Percentiles rank a stretch among this genome's conserved stretches.
These are phyloP conservation scores for Xenopus laevis DNA, from an alignment of 2,113 vertebrate genomes.

Conservation along the genomic window DNA sequence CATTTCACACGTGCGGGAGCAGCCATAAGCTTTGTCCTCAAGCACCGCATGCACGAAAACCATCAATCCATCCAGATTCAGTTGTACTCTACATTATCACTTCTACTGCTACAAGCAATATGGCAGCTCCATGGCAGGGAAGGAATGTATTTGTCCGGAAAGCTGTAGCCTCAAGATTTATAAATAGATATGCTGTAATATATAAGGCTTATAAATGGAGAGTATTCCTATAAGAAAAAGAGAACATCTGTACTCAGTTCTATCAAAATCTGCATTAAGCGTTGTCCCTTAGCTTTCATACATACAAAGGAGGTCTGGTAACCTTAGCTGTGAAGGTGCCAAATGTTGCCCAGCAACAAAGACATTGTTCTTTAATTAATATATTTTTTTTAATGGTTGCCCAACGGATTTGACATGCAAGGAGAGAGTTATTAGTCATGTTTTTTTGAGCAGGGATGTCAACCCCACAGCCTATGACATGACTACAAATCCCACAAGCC, in stretches of 20 bases:
- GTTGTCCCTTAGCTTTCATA: not conserved
- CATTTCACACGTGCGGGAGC: no score
- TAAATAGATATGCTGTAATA: no score
- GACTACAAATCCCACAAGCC: not conserved
- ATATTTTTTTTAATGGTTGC: not conserved
- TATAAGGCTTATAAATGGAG: no score
- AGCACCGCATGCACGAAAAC: no score
- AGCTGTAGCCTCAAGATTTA: no score
- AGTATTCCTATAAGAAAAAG: not conserved
- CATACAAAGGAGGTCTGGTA: not conserved
- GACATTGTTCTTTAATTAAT: not conserved
- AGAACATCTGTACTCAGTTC: not conserved
- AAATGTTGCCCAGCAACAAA: not conserved
- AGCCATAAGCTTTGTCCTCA: no score
- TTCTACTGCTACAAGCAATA: no score
- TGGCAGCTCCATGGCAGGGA: no score
- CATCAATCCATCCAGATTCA: no score
- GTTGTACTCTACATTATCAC: no score
- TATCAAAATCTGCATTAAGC: not conserved
- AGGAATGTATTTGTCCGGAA: no score
- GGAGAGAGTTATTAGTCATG: not conserved
- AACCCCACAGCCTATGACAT: not conserved
- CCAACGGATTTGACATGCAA: not conserved
- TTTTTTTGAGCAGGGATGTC: not conserved
- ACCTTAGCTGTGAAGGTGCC: not conserved